Conservation (phyloP, 2,888 invertebrate species). For the Oligia strigilis region DNA sequence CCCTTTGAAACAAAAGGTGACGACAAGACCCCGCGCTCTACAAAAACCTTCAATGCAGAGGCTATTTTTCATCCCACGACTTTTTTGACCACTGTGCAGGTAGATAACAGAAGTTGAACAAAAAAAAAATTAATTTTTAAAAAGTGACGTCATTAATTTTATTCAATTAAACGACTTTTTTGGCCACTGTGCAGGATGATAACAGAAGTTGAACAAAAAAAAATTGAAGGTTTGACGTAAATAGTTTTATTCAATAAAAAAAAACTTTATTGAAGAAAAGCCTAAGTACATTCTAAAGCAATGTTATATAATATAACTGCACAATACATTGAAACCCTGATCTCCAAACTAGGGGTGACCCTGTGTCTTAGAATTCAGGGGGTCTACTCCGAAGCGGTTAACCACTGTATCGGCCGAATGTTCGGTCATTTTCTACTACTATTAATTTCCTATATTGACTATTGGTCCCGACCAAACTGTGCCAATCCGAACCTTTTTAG, state of each 20-base stretch:
- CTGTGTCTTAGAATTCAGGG: too few species aligned
- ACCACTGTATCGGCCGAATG: too few species aligned
- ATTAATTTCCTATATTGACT: too few species aligned
- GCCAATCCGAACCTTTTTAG: too few species aligned
- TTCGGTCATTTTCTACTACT: too few species aligned
- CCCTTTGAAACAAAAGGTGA: constrained; percentile 78
- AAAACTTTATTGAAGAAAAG: too few species aligned
- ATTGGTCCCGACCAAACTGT: too few species aligned
- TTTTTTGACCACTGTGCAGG: constrained; percentile 50
- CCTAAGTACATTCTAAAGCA: too few species aligned
- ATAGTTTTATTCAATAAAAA: neutral
- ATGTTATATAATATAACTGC: too few species aligned
- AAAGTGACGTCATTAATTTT: neutral
- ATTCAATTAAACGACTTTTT: constrained; percentile 28
- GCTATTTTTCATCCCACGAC: constrained; percentile 69
- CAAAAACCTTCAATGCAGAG: constrained; percentile 66
- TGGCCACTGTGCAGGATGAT: constrained; percentile 43
- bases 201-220: constrained; percentile 35
- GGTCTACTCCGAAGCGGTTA: too few species aligned
- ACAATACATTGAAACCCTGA: too few species aligned
- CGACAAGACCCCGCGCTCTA: constrained; percentile 69
- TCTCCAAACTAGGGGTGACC: too few species aligned
- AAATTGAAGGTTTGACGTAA: neutral
- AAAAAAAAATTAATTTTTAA: neutral
- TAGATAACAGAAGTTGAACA: constrained; percentile 38